Percentiles rank a stretch among this genome's conserved stretches.
These are phyloP conservation scores for Spodoptera littoralis DNA, from an alignment of 2,888 invertebrate genomes.

Conservation along the genomic window DNA sequence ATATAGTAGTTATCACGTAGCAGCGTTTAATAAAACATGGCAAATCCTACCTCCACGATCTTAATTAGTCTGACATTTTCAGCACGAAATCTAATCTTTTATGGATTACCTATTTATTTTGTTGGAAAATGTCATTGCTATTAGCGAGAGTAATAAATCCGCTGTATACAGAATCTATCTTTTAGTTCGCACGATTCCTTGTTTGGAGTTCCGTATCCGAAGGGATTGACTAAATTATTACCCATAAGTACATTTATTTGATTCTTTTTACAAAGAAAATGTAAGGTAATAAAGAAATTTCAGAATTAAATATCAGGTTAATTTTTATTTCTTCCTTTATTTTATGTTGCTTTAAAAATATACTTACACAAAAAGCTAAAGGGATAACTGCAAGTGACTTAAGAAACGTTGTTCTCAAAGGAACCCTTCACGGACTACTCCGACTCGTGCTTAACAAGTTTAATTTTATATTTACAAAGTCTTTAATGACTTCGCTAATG, in stretches of 20 bases:
- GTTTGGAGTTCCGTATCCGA: slow-evolving; percentile 1
- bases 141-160: slow-evolving; percentile 25
- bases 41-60: slow-evolving; percentile 8
- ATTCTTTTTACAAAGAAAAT: too few relatives aligned
- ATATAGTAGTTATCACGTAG: too few relatives aligned
- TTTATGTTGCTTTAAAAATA: too few relatives aligned
- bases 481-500: slow-evolving; percentile 49
- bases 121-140: slow-evolving; percentile 25
- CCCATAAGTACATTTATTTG: too few relatives aligned
- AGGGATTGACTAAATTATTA: too few relatives aligned
- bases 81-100: slow-evolving; percentile 28
- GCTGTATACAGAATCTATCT: slow-evolving; percentile 11
- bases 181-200: slow-evolving; percentile 1
- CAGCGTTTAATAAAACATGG: slow-evolving; percentile 11
- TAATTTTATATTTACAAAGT: slow-evolving; percentile 3
- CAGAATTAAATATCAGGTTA: too few relatives aligned
- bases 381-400: too few relatives aligned
- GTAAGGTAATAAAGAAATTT: too few relatives aligned
- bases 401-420: too few relatives aligned
- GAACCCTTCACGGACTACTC: too few relatives aligned
- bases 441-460: not conserved
- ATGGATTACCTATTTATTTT: slow-evolving; percentile 26
- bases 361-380: too few relatives aligned
- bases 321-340: too few relatives aligned
- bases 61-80: slow-evolving; percentile 48